Percentiles rank a stretch among this genome's conserved stretches.
phyloP scores from a whole-genome alignment of 2,797 vertebrate species.

The Scolopax bukidnonensis region DNA sequence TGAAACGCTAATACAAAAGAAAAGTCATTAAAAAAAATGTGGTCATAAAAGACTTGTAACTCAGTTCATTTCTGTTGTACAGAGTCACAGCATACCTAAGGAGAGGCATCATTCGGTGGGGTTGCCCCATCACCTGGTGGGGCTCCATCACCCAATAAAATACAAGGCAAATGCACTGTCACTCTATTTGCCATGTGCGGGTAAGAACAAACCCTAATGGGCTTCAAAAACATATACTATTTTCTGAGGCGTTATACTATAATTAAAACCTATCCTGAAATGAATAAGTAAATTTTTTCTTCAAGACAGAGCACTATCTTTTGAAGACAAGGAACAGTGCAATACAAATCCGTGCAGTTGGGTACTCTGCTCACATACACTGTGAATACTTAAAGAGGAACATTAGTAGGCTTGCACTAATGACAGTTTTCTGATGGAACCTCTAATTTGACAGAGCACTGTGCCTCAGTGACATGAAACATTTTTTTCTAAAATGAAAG shows the following conservation, averaged over 20 bases:
- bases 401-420: not conserved
- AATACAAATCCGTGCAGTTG: not conserved
- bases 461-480: not conserved
- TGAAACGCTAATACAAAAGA: not conserved
- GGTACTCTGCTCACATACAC: not conserved
- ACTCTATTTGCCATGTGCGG: not conserved
- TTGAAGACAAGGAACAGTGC: not conserved
- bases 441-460: not conserved
- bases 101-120: not conserved
- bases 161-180: not conserved
- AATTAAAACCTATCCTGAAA: not conserved
- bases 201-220: not conserved
- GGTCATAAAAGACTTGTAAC: not conserved
- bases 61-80: not conserved
- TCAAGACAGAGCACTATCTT: not conserved
- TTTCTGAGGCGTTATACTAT: not conserved
- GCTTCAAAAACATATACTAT: not conserved
- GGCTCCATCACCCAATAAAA: not conserved
- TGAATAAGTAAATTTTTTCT: not conserved
- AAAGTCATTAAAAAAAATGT: not conserved
- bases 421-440: not conserved
- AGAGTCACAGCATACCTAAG: not conserved
- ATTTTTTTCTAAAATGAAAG: not conserved
- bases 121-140: not conserved
- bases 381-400: not conserved